Evolutionary conservation across 2,888 invertebrate species (phyloP).

Genomic region (Archips xylosteana): DNA sequence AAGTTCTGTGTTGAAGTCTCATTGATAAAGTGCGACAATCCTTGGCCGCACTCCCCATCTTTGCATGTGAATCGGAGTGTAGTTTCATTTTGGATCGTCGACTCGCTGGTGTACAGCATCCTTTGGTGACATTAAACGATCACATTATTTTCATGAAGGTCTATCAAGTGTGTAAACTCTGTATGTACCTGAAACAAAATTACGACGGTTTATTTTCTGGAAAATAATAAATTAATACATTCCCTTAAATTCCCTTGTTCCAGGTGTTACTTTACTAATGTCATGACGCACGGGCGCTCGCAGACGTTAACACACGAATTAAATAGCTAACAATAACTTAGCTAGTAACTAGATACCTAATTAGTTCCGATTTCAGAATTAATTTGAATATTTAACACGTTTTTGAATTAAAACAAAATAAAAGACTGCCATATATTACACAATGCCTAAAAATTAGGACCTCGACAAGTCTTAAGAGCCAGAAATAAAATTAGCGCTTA

Average conservation of each 20-base stretch:
- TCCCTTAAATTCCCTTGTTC: not conserved
- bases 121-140: conserved; percentile 36
- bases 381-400: not conserved
- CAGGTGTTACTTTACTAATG: not conserved
- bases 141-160: conserved; percentile 33
- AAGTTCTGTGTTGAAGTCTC: conserved; percentile 24
- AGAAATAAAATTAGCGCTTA: not conserved
- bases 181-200: conserved; percentile 27
- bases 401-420: not conserved
- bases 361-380: not conserved
- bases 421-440: not conserved
- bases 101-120: conserved; percentile 41
- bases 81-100: conserved; percentile 30
- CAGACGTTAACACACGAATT: not conserved
- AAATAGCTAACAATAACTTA: not conserved
- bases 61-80: conserved; percentile 18
- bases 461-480: not conserved
- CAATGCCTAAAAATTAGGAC: not conserved
- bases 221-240: not conserved
- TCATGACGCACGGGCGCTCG: not conserved
- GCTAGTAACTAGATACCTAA: not conserved
- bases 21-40: conserved; percentile 16
- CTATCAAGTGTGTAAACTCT: not conserved
- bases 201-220: not conserved
- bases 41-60: conserved; percentile 19